Percentiles rank a stretch among this genome's conserved stretches.
Evolutionary conservation across 2,797 vertebrate genomes (phyloP).

Genomic region (Spondyliosoma cantharus): DNA sequence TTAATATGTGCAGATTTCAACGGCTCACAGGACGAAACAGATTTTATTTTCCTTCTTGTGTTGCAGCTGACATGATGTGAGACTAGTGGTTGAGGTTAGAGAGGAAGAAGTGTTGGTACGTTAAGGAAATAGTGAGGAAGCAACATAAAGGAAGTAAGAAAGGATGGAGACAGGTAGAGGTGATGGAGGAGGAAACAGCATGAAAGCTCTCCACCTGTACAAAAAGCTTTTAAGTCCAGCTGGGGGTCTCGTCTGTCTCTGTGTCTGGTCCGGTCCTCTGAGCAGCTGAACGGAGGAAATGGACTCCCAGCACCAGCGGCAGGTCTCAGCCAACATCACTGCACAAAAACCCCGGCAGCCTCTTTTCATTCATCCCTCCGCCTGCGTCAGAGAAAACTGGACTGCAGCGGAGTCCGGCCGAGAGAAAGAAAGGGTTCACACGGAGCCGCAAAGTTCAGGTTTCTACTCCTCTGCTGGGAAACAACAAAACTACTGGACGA

Average conservation of each 20-base stretch:
- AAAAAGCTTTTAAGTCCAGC: slow-evolving; percentile 50
- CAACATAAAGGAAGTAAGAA: slow-evolving; percentile 1
- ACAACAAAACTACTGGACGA: not conserved
- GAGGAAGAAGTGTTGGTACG: not conserved
- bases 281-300: slow-evolving; percentile 32
- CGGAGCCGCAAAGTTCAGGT: slow-evolving; percentile 33
- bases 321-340: not conserved
- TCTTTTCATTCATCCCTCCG: slow-evolving; percentile 10
- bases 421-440: slow-evolving; percentile 23
- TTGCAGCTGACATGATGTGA: not conserved
- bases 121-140: not conserved
- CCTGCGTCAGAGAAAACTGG: slow-evolving; percentile 14
- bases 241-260: slow-evolving; percentile 3
- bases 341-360: slow-evolving; percentile 9
- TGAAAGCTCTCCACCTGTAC: slow-evolving; percentile 29
- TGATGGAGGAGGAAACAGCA: not conserved
- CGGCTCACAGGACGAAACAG: not conserved
- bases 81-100: too few species aligned
- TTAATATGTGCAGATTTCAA: not conserved
- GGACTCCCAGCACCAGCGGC: slow-evolving; percentile 18
- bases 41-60: not conserved
- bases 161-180: not conserved
- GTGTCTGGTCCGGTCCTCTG: slow-evolving; percentile 1
- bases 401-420: slow-evolving; percentile 35
- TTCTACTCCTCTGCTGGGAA: not conserved